Percentiles rank a stretch among this genome's conserved stretches.
These are phyloP conservation scores for Drosophila grimshawi DNA, from an alignment of 1,140 invertebrate genomes.

Conservation along the genomic window DNA sequence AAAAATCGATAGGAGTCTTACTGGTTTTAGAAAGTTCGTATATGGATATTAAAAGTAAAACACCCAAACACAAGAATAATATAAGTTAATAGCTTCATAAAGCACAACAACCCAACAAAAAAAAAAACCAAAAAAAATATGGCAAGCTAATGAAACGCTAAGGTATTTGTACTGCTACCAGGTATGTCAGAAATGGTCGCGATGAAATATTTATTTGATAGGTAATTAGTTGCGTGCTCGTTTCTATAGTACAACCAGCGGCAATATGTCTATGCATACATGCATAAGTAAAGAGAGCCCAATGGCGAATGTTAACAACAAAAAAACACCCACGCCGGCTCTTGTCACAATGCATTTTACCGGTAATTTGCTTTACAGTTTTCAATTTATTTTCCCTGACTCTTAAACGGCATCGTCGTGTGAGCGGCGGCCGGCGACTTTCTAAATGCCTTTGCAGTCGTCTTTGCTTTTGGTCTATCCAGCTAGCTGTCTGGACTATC, in stretches of 20 bases:
- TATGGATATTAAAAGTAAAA: background rate
- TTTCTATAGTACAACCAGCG: background rate
- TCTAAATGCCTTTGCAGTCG: constrained; percentile 71
- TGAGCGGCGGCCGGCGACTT: constrained; percentile 68
- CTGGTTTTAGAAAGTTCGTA: background rate
- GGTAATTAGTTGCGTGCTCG: constrained; percentile 34
- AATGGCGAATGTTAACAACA: constrained; percentile 6
- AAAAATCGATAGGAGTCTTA: background rate
- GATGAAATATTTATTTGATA: constrained; percentile 32
- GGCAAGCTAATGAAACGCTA: no score
- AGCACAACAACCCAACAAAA: background rate
- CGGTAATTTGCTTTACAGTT: constrained; percentile 81
- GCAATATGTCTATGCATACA: background rate
- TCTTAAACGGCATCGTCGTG: constrained; percentile 57
- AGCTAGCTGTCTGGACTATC: constrained; percentile 59
- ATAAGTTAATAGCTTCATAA: background rate
- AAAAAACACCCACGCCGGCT: constrained; percentile 68
- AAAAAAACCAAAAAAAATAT: no score
- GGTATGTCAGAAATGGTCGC: background rate
- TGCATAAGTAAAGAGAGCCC: constrained; percentile 13
- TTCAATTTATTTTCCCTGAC: constrained; percentile 76
- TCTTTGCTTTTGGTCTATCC: constrained; percentile 21
- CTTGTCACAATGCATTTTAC: constrained; percentile 82
- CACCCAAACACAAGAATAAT: background rate
- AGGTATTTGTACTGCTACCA: background rate